Base-by-base conservation (phyloP, 2,888 invertebrate species). In the Ophion slaviceki region DNA sequence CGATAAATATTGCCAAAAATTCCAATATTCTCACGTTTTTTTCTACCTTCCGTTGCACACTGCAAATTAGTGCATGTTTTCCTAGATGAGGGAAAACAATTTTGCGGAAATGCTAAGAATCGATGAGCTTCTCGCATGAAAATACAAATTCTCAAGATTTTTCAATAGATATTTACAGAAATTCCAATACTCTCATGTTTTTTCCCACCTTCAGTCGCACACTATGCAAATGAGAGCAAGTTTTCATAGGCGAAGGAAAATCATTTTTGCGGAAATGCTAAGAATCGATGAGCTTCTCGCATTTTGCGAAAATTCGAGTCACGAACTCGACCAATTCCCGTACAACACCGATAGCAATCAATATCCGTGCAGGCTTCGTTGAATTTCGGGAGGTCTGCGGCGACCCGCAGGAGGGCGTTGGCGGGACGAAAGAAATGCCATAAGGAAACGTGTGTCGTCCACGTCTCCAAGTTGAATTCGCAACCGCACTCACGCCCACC, bases 331-430 rank as follows among this genome's bases (percentile, higher is more conserved):
- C 47, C 47, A 47, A 47, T 47, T 47, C 47, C 14, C 47, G 47
- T 47, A 47, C 47, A 47, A 47, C 47, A 2, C 14, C 47, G 47
- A 32, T 17, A 62, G 76, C 72, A 82, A 80, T 85, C 79, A 74
- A 82, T 82, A 82, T 82, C 85, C 66, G 72, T 64, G 72, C 47
- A 47, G 68, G 67, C 57, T 62, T 82, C 76, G 80, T 85, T 72
- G 68, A 82, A 74, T 77, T 80, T 66, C 24, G 76, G 47, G 67
- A 82, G 53, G 75, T 77, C 62, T 80, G 67, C 45, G 82, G 71
- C 57, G 36, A 28, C 36, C 32, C 40, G 59, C 24, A 57, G 8
- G 28, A 45, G 40, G 53, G 40, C n/a, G 6, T 32, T 28, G 62
- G 14, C 28, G 61, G 28, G 36, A 28, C 32, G 64, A 57, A 47